Percentiles rank a stretch among this genome's conserved stretches.
These are phyloP conservation scores for Sphaeramia orbicularis DNA, from an alignment of 2,797 vertebrate genomes.

Conservation along the genomic window DNA sequence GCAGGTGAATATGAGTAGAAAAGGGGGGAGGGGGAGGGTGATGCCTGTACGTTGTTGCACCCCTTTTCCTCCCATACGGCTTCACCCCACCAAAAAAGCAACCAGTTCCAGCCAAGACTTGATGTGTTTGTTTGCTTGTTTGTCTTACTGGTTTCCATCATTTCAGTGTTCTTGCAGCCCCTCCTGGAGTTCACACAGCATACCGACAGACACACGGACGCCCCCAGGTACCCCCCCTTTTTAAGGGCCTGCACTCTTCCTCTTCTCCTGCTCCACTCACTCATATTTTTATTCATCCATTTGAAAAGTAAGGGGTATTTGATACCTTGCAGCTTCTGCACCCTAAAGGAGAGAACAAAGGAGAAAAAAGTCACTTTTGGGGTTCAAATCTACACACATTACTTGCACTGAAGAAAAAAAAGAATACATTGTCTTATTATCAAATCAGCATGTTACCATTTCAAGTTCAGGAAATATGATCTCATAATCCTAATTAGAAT, in stretches of 20 bases:
- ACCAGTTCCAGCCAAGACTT: conserved; percentile 47
- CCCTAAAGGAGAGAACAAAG: conserved; percentile 11
- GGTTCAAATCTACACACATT: too few relatives aligned
- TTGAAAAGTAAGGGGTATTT: conserved; percentile 67
- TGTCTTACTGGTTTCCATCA: conserved; percentile 44
- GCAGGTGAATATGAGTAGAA: conserved; percentile 53
- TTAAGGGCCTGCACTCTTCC: conserved; percentile 28
- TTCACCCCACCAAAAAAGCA: conserved; percentile 27
- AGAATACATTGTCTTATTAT: too few relatives aligned
- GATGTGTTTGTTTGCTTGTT: conserved; percentile 13
- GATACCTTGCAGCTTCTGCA: conserved; percentile 68
- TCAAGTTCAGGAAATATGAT: too few relatives aligned
- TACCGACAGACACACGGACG: conserved; percentile 62
- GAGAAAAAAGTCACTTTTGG: conserved; percentile 30
- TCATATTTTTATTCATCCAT: conserved; percentile 70
- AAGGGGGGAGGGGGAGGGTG: conserved; percentile 25
- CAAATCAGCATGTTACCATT: too few relatives aligned
- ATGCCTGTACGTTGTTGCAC: conserved; percentile 13
- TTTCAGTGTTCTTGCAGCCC: conserved; percentile 26
- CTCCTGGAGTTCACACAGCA: conserved; percentile 54
- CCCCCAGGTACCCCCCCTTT: conserved; percentile 22
- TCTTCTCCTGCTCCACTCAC: conserved; percentile 53
- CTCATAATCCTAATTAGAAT: too few relatives aligned
- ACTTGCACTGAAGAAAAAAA: too few relatives aligned
- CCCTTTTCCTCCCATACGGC: conserved; percentile 1